A percentile compares a stretch with the other conserved stretches of the same genome.
These are phyloP conservation scores for Merluccius polli DNA, from an alignment of 2,797 vertebrate genomes.

Conservation along the genomic window DNA sequence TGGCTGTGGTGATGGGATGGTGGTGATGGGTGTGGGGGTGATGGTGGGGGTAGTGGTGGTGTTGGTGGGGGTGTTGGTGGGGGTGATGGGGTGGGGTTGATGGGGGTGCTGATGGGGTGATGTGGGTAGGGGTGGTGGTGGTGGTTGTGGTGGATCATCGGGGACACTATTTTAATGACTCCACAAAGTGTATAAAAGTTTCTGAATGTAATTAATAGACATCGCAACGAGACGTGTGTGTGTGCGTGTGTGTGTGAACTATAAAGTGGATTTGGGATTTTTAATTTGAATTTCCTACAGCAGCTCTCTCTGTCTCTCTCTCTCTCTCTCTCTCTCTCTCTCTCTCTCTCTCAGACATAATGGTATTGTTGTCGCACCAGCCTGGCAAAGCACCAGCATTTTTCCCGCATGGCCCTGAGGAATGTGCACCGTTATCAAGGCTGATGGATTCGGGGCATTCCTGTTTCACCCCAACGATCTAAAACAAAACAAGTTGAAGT, in stretches of 20 bases:
- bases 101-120: no score
- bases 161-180: not conserved
- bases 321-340: not conserved
- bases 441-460: slow-evolving; percentile 63
- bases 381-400: slow-evolving; percentile 52
- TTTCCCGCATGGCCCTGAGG: slow-evolving; percentile 48
- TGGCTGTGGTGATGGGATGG: no score
- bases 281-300: slow-evolving; percentile 40
- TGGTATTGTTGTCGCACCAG: slow-evolving; percentile 59
- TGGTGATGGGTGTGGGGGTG: not conserved
- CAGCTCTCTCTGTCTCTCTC: slow-evolving; percentile 21
- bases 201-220: not conserved
- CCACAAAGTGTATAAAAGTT: not conserved
- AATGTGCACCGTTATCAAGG: slow-evolving; percentile 58
- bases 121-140: not conserved
- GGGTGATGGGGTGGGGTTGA: no score
- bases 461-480: slow-evolving; percentile 46
- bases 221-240: not conserved
- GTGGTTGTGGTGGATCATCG: not conserved
- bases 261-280: slow-evolving; percentile 26
- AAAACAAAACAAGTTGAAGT: slow-evolving; percentile 41
- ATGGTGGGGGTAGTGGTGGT: no score
- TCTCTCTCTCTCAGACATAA: slow-evolving; percentile 51
- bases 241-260: not conserved
- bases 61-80: no score